Evolutionary conservation across 2,888 invertebrate species (phyloP).

Genomic region (Villa cingulata): DNA sequence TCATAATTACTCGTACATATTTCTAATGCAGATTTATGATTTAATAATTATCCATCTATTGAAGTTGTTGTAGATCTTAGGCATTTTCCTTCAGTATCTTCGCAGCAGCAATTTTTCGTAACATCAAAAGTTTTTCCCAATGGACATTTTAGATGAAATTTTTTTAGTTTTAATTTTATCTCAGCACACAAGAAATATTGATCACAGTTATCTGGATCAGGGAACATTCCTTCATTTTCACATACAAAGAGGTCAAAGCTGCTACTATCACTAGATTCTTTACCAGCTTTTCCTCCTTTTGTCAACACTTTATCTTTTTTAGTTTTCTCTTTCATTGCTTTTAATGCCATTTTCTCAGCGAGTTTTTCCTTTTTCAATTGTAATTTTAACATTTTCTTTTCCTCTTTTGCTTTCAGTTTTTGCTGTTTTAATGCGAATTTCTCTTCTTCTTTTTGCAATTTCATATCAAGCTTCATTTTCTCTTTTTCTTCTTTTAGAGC

Average conservation of each 20-base stretch:
- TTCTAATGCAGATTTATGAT: too few species aligned
- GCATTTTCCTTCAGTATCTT: too few species aligned
- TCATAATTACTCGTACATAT: too few species aligned
- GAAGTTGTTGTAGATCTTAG: too few species aligned
- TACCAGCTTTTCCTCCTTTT: background rate
- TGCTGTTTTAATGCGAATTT: background rate
- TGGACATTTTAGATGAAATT: conserved; percentile 11
- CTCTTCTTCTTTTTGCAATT: too few species aligned
- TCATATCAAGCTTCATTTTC: too few species aligned
- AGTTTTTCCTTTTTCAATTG: conserved; percentile 1
- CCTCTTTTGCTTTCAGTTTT: background rate
- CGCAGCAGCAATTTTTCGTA: too few species aligned
- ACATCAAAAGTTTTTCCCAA: conserved; percentile 10
- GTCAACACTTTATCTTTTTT: background rate
- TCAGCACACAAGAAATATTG: conserved; percentile 16
- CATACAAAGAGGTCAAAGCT: conserved; percentile 13
- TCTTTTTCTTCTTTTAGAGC: conserved; percentile 1
- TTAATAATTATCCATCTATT: too few species aligned
- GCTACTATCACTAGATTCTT: background rate
- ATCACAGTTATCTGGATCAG: conserved; percentile 12
- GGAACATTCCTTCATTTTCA: conserved; percentile 15
- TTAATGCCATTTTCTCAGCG: too few species aligned
- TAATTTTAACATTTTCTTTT: background rate
- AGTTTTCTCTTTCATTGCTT: background rate
- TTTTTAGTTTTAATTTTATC: conserved; percentile 1